phyloP scores from a whole-genome alignment of 2,888 invertebrate genomes.

The Tenodera sinensis region DNA sequence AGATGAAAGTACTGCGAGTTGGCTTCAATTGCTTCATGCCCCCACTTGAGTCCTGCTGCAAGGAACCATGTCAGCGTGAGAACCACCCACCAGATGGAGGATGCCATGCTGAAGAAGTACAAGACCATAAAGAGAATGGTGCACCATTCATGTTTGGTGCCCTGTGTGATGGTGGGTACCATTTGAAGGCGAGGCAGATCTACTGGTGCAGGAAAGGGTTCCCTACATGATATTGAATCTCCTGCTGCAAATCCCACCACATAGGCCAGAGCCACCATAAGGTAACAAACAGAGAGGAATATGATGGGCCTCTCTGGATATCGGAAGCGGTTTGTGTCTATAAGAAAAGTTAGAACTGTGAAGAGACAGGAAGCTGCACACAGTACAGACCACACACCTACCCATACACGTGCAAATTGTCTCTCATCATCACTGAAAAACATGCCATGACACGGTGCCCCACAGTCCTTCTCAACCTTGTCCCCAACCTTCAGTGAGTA shows the following conservation, averaged over 20 bases:
- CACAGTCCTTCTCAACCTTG: conserved; percentile 70
- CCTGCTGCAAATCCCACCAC: conserved; percentile 80
- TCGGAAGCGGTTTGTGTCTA: conserved; percentile 91
- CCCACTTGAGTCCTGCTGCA: conserved; percentile 95
- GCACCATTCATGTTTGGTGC: conserved; percentile 77
- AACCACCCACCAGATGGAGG: conserved; percentile 97
- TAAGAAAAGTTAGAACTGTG: conserved; percentile 86
- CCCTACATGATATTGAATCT: conserved; percentile 78
- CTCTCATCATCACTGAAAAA: conserved; percentile 82
- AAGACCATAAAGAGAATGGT: conserved; percentile 94
- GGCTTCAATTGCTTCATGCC: conserved; percentile 95
- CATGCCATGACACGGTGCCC: conserved; percentile 89
- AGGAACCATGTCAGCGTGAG: conserved; percentile 95
- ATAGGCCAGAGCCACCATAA: conserved; percentile 91
- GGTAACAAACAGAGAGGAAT: conserved; percentile 92
- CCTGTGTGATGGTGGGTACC: conserved; percentile 83
- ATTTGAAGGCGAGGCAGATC: conserved; percentile 68
- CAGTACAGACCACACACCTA: conserved; percentile 87
- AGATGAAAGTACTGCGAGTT: conserved; percentile 96
- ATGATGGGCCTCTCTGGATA: conserved; percentile 98
- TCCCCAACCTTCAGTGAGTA: conserved; percentile 80
- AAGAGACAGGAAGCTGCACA: conserved; percentile 90
- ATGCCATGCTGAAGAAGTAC: conserved; percentile 95
- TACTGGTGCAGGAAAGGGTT: conserved; percentile 70
- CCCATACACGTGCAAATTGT: conserved; percentile 83